Evolutionary conservation across 2,113 vertebrate genomes (phyloP).

Genomic region (Istiophorus platypterus): DNA sequence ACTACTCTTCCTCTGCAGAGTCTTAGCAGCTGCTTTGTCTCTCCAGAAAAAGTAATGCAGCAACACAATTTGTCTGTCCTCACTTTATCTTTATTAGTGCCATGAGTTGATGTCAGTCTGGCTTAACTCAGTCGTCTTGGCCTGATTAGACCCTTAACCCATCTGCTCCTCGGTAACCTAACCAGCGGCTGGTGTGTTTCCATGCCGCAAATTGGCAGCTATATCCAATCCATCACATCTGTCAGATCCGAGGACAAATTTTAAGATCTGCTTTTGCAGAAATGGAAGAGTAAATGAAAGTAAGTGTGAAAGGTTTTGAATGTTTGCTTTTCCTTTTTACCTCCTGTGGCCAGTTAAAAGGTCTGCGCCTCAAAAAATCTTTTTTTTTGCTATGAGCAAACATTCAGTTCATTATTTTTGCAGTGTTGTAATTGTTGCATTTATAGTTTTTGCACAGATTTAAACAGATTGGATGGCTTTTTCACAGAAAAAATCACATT

Average conservation of each 20-base stretch:
- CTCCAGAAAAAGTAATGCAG: not conserved
- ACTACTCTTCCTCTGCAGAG: not conserved
- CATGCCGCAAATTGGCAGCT: conserved; percentile 45
- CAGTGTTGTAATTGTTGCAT: not conserved
- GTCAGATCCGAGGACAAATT: conserved; percentile 43
- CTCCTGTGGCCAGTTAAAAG: not conserved
- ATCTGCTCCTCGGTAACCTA: conserved; percentile 64
- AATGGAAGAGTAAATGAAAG: conserved; percentile 46
- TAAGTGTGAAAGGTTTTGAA: conserved; percentile 36
- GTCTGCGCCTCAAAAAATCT: not conserved
- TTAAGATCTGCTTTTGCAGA: not conserved
- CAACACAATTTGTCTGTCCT: not conserved
- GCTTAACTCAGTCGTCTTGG: conserved; percentile 50
- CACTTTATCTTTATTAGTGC: conserved; percentile 58
- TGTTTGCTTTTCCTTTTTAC: not conserved
- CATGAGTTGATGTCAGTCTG: conserved; percentile 39
- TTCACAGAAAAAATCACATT: too few species aligned
- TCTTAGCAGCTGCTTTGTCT: conserved; percentile 9
- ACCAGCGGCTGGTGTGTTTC: conserved; percentile 39
- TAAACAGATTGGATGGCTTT: too few species aligned
- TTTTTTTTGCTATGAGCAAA: not conserved
- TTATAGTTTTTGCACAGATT: not conserved
- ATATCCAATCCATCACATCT: conserved; percentile 62
- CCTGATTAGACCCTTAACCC: conserved; percentile 63
- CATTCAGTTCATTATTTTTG: not conserved